phyloP scores from a whole-genome alignment of 2,113 vertebrate genomes.

The Columba janthina region DNA sequence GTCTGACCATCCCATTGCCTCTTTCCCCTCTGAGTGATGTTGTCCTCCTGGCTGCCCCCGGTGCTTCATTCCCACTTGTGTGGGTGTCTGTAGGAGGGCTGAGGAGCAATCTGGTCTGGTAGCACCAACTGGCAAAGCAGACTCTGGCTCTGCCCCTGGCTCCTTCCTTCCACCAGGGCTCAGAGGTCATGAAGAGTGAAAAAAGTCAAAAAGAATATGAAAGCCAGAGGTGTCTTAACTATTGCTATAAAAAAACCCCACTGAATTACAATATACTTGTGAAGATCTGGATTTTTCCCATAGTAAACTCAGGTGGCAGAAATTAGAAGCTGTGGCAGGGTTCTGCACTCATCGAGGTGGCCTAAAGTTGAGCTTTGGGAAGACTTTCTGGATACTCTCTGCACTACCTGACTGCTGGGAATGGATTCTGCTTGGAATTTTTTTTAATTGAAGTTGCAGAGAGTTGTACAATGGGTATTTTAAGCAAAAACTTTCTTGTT shows the following conservation, averaged over 20 bases:
- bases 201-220: neutral
- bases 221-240: neutral
- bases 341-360: neutral
- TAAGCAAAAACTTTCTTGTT: neutral
- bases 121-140: neutral
- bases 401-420: neutral
- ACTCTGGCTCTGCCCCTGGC: neutral
- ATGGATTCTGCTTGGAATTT: neutral
- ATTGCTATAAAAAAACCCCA: neutral
- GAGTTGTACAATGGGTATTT: neutral
- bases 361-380: neutral
- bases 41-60: too few relatives aligned
- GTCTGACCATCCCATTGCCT: neutral
- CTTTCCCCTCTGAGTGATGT: accelerated
- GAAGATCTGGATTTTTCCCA: neutral
- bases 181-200: neutral
- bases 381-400: neutral
- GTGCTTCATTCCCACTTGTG: accelerated
- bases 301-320: accelerated
- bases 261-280: neutral
- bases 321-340: neutral
- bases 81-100: accelerated
- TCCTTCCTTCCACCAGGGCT: neutral
- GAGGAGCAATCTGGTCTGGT: too few relatives aligned
- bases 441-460: neutral